Percentiles rank a stretch among this genome's conserved stretches.
phyloP scores from a whole-genome alignment of 1,140 invertebrate species.

The Tigriopus japonicus region DNA sequence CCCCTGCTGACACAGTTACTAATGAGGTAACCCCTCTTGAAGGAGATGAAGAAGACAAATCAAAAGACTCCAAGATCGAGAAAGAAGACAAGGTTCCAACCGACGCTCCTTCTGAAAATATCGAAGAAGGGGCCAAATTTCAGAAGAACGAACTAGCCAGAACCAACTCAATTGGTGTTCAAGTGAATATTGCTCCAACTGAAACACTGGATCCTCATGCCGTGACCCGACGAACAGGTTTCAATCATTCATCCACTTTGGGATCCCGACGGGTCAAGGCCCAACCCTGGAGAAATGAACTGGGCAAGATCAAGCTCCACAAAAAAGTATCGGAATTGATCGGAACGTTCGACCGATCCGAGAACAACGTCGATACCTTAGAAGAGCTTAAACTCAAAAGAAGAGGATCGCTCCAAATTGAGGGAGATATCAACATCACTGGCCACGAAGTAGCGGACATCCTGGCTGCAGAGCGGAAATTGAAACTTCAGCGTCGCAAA shows the following conservation, averaged over 20 bases:
- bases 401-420: constrained; percentile 6
- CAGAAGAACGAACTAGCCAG: too few relatives aligned
- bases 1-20: not conserved
- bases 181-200: not conserved
- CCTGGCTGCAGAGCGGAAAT: not conserved
- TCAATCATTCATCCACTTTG: not conserved
- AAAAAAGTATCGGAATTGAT: constrained; percentile 2
- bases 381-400: not conserved
- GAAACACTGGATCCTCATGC: too few relatives aligned
- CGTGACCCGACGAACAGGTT: too few relatives aligned
- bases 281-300: constrained; percentile 5
- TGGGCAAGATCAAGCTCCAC: not conserved
- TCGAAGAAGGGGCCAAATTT: too few relatives aligned
- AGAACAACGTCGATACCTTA: not conserved
- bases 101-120: too few relatives aligned
- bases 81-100: too few relatives aligned
- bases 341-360: not conserved
- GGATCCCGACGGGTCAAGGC: not conserved
- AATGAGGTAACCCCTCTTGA: not conserved
- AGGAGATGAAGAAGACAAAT: too few relatives aligned
- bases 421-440: not conserved
- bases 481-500: constrained; percentile 1
- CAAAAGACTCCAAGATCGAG: too few relatives aligned
- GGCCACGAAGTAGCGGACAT: not conserved
- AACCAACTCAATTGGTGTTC: not conserved